Evolutionary conservation across 1,140 invertebrate genomes (phyloP), one percentile per base, ranked within the genome.

Genomic region (Leptoteleia sp.): DNA sequence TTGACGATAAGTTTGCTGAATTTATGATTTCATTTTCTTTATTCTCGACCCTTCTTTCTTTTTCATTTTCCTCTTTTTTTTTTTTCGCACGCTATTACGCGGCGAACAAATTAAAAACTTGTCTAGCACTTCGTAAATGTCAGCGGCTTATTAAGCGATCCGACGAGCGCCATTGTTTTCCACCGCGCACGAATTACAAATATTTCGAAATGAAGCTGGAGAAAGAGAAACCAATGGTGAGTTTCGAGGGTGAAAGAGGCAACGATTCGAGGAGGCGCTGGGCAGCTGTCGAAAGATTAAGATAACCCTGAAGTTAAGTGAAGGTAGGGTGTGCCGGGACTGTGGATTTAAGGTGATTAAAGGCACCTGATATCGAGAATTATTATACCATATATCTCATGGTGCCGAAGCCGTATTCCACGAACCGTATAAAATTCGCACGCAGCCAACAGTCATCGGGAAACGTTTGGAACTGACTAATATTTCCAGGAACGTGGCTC

Each of bases 321-420:
- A 88, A 82, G 82, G 70, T 57, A 84, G 83, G 83, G 83, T 86
- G 83, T 87, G 84, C 83, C 83, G 38, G 80, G 68, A 71, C 82
- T 89, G 87, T 89, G 87, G 88, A 88, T 89, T 89, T 89, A 89
- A 89, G 86, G 82, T 88, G 87, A 89, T 89, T 89, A 89, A 89
- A 89, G 87, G 85, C 87, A 89, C 85, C 87, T 88, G 87, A 89
- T 89, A 89, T 88, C 84, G 82, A 86, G 83, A 88, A 89, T 89
- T 89, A 88, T 89, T 89, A 88, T 87, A 85, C 82, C 83, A 82
- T 85, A 86, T 86, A 88, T 87, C 83, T 85, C 79, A 76, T 73
- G 78, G 84, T 77, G 73, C 72, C 54, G 83, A 85, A 83, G 71
- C 83, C 82, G 61, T 86, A 85, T 82, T 83, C 80, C 45, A 76